Evolutionary conservation across 1,140 invertebrate genomes (phyloP), one percentile per base, ranked within the genome.

Genomic region (Aphelinus certus): DNA sequence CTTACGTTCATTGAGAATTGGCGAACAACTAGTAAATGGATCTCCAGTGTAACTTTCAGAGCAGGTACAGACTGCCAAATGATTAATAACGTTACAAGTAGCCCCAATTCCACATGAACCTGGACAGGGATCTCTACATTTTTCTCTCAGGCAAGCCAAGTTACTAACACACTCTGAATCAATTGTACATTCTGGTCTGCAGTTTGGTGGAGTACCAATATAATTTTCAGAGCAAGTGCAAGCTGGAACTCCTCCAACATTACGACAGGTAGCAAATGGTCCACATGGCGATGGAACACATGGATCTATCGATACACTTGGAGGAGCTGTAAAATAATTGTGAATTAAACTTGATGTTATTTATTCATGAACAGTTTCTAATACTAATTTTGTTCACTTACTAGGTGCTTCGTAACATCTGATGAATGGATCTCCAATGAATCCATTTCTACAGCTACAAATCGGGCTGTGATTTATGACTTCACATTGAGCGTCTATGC

Each of bases 41-140:
- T 94, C 90, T 56, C 93, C 93, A 4, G 88, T 89, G 77, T 89
- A 92, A 58, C 90, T 90, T 76, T 86, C 86, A 0, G 91, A 89
- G 78, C 94, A 95, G 2, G 88, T 89, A 80, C 94, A 95, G 70
- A 92, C 91, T 7, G 94, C 92, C 3, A 92, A 89, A 80, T 95
- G 94, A 81, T 91, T 92, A 5, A 91, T 88, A 6, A 93, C 92
- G 46, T 88, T 89, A 81, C 95, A 95, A 67, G 90, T 88, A 2
- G 94, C 93, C 77, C 90, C 90, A 7, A 91, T 83, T 9, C 93
- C 94, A 82, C 94, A 95, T 5, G 92, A 90, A 53, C 93, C 93
- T 4, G 90, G 90, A 81, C 94, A 95, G 43, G 94, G 94, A 85
- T 95, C 92, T 51, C 86, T 85, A 82, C 94, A 95, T 82, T 92